These are phyloP conservation scores for Auanema freiburgensis DNA, from an alignment of 2,888 invertebrate species.

Conservation along the genomic window DNA sequence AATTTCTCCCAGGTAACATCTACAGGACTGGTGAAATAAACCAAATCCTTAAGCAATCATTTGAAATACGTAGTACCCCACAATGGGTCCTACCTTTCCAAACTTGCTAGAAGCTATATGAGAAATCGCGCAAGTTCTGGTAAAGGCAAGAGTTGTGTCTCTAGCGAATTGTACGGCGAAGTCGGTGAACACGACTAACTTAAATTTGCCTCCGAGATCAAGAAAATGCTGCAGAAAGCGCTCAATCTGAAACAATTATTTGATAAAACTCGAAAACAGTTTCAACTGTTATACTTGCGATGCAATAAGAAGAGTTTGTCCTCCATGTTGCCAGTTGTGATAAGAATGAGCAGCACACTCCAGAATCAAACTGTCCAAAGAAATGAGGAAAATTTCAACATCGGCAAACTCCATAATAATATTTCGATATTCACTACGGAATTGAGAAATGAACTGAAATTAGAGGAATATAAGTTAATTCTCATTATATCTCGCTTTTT, in stretches of 20 bases:
- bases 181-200: slow-evolving; percentile 58
- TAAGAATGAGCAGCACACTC: slow-evolving; percentile 61
- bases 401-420: slow-evolving; percentile 62
- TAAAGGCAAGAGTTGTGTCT: slow-evolving; percentile 55
- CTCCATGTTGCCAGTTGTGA: slow-evolving; percentile 61
- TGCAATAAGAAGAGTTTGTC: slow-evolving; percentile 57
- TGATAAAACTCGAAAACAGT: background rate
- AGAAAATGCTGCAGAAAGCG: slow-evolving; percentile 54
- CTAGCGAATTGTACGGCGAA: slow-evolving; percentile 49
- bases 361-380: slow-evolving; percentile 56
- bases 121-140: slow-evolving; percentile 47
- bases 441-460: slow-evolving; percentile 43
- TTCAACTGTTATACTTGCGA: slow-evolving; percentile 39
- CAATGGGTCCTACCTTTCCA: slow-evolving; percentile 20
- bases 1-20: slow-evolving; percentile 55
- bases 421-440: slow-evolving; percentile 52
- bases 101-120: slow-evolving; percentile 36
- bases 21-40: slow-evolving; percentile 52
- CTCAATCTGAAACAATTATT: slow-evolving; percentile 42
- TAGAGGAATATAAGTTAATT: background rate
- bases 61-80: background rate
- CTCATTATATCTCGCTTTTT: background rate
- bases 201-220: slow-evolving; percentile 58
- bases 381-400: slow-evolving; percentile 62
- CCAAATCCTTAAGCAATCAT: slow-evolving; percentile 25